Base-by-base conservation (phyloP, 2,797 vertebrate genomes). In the Sorex maritimensis region DNA sequence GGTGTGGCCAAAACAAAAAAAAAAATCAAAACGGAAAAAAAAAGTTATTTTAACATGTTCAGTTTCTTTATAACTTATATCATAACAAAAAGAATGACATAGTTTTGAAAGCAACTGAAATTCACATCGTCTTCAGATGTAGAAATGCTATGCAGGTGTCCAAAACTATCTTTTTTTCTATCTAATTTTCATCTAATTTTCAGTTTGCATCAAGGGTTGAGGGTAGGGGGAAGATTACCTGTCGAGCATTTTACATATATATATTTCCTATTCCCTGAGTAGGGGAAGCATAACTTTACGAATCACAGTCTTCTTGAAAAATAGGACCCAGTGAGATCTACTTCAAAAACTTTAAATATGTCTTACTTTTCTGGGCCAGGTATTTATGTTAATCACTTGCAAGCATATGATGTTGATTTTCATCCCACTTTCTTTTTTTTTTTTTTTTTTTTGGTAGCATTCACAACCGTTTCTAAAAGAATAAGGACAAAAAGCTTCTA, bases 321-420 rank as follows among this genome's bases (percentile, higher is more conserved):
- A 44, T 46, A n/a, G 15, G 24, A 58, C 2, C 26, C 77, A 12
- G 15, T 58, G 24, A 61, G 19, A 68, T 69, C 19, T 71, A 34
- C n/a, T 85, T 78, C 19, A 93, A 46, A 55, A 91, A 74, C 38
- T 77, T 71, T 41, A 94, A 83, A 72, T 21, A 13, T 26, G 4
- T 75, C 17, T 68, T 80, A 6, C 90, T 91, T 81, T 79, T 61
- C 41, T 69, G 21, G 44, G 7, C 15, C 26, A 88, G 3, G 0
- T 75, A 44, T 44, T 44, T 44, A 75, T 89, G 15, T 68, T 78
- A 81, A n/a, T 84, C 6, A 52, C 30, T 26, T 81, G 3, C 34
- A 81, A 80, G 67, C 1, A 26, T 7, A 34, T 15, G 23, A 26
- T 44, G 38, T 72, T 90, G 79, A 73, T 4, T 55, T 81, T 75